Evolutionary conservation across 2,113 vertebrate species (phyloP), one percentile per base, ranked within the genome.

Genomic region (Mobula birostris): DNA sequence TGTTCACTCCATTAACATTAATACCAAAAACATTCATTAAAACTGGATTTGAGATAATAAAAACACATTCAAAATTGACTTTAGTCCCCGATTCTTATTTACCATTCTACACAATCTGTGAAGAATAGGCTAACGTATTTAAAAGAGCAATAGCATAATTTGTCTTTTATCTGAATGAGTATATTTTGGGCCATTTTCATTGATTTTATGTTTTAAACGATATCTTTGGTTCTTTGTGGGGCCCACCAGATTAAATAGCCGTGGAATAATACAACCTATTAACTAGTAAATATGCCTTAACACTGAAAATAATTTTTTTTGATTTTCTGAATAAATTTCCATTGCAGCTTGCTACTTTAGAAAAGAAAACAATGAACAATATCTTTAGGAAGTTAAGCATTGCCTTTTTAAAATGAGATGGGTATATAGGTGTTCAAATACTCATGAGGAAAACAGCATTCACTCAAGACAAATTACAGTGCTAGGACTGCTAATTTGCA

Each of bases 401-500:
- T 95, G 94, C 93, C 95, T 91, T 95, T 96, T 96, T 95, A 96
- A 96, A 96, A 94, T 96, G 36, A 56, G 95, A 96, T 95, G 96
- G 95, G 95, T 95, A 94, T 88, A 94, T 95, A 96, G 96, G 95
- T 95, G 96, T 96, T 95, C 96, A 95, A 96, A 96, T 96, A 94
- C 96, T 96, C 97, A 94, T 94, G 97, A 97, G 97, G 96, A 96
- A 96, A 95, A 94, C 95, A 96, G 95, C 96, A 96, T 96, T 97
- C 97, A 96, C 96, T 94, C 95, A 97, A 97, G 96, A 98, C 96
- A 96, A 96, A 98, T 97, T 96, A 97, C 95, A 95, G 96, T 96
- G 96, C 96, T 97, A 96, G 95, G 95, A 96, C 95, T 96, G 96
- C 96, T 97, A 97, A 98, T 97, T 97, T 97, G 96, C 97, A 97